Conservation (phyloP, 2,888 invertebrate genomes). For the Spilosoma lubricipeda region DNA sequence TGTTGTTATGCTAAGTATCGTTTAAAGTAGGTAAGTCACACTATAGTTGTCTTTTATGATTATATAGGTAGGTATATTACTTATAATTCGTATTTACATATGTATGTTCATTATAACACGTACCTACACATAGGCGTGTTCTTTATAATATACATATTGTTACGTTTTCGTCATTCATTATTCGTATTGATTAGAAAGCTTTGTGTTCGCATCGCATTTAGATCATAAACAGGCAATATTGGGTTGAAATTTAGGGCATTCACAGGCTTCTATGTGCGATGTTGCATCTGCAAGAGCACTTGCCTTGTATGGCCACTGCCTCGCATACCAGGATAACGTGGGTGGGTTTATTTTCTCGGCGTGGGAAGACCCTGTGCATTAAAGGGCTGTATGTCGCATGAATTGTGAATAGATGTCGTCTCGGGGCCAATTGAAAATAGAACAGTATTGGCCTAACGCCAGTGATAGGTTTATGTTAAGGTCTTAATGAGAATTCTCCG, state of each 20-base stretch:
- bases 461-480: slow-evolving; percentile 2
- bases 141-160: background rate
- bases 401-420: background rate
- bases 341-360: background rate
- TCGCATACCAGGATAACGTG: background rate
- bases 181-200: background rate
- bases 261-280: background rate
- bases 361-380: background rate
- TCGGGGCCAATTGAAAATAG: background rate
- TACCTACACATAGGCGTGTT: background rate
- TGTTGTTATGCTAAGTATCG: slow-evolving; percentile 45
- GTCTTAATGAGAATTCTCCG: background rate
- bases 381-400: background rate
- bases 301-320: background rate
- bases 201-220: background rate
- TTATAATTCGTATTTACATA: background rate
- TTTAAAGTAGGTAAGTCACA: slow-evolving; percentile 38
- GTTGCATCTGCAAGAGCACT: background rate
- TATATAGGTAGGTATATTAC: background rate
- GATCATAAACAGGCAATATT: background rate
- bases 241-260: background rate
- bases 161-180: background rate
- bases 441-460: background rate
- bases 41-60: slow-evolving; percentile 27
- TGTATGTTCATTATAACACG: background rate